phyloP scores from a whole-genome alignment of 2,797 vertebrate genomes.

The Pangasius macronema region DNA sequence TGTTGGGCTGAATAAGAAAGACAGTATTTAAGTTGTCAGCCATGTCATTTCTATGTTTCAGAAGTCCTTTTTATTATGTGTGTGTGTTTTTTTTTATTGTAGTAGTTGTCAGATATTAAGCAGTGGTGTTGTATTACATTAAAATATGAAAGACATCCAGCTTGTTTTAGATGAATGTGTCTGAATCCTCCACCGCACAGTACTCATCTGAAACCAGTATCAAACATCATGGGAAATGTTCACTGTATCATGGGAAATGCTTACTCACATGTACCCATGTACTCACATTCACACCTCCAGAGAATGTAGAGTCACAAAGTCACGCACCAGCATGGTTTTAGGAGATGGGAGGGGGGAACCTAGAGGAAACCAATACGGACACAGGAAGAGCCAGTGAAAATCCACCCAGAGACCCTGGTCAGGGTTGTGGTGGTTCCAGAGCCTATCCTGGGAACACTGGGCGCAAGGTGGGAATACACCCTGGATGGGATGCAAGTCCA shows the following conservation, averaged over 20 bases:
- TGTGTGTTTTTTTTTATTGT: conserved; percentile 51
- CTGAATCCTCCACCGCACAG: not conserved
- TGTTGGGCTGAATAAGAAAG: conserved; percentile 15
- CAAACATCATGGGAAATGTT: not conserved
- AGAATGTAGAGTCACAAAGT: not conserved
- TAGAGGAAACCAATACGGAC: not conserved
- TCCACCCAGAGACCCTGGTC: not conserved
- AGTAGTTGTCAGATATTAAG: conserved; percentile 45
- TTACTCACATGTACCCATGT: too few species aligned
- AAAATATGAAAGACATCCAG: conserved; percentile 38
- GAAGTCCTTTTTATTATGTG: conserved; percentile 35
- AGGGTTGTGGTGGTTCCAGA: not conserved
- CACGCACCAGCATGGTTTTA: not conserved
- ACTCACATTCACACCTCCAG: not conserved
- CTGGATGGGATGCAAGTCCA: not conserved
- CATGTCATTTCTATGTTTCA: conserved; percentile 34
- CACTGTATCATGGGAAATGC: not conserved
- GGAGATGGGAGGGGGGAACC: not conserved
- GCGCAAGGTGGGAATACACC: not conserved
- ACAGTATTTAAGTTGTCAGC: conserved; percentile 34
- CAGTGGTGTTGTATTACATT: conserved; percentile 48
- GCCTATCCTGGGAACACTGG: not conserved
- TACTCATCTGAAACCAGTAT: not conserved
- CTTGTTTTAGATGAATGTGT: conserved; percentile 6
- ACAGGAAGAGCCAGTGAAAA: not conserved